phyloP scores from a whole-genome alignment of 2,888 invertebrate genomes.

The Entomobrya proxima region DNA sequence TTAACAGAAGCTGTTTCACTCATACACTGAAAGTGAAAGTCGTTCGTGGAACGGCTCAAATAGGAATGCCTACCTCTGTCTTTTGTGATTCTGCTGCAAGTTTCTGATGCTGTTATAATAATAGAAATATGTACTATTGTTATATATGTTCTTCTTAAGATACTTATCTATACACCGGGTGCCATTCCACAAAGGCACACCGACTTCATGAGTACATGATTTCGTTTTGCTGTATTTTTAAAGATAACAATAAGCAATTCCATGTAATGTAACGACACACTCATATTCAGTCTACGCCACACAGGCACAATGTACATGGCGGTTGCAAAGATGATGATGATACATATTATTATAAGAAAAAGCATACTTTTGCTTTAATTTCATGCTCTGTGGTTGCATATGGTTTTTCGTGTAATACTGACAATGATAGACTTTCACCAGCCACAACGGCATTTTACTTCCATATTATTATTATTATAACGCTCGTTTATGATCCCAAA shows the following conservation, averaged over 20 bases:
- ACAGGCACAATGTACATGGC: not conserved
- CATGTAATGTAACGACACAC: constrained; percentile 35
- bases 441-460: constrained; percentile 4
- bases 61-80: not conserved
- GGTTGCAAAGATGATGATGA: not conserved
- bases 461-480: constrained; percentile 35
- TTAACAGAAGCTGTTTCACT: constrained; percentile 51
- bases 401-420: not conserved
- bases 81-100: not conserved
- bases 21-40: constrained; percentile 1
- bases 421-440: constrained; percentile 29
- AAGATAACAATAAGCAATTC: constrained; percentile 61
- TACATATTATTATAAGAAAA: constrained; percentile 28
- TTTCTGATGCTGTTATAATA: not conserved
- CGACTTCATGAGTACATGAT: not conserved
- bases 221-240: constrained; percentile 27
- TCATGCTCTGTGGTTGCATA: constrained; percentile 62
- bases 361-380: constrained; percentile 54
- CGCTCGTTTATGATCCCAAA: constrained; percentile 17
- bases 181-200: not conserved
- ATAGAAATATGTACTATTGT: constrained; percentile 20
- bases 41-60: constrained; percentile 1
- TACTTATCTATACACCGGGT: constrained; percentile 33
- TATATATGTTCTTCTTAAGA: constrained; percentile 28
- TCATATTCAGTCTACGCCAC: not conserved